phyloP scores from a whole-genome alignment of 53 echinoderm and acorn worm species.

The Echinometra lucunter region DNA sequence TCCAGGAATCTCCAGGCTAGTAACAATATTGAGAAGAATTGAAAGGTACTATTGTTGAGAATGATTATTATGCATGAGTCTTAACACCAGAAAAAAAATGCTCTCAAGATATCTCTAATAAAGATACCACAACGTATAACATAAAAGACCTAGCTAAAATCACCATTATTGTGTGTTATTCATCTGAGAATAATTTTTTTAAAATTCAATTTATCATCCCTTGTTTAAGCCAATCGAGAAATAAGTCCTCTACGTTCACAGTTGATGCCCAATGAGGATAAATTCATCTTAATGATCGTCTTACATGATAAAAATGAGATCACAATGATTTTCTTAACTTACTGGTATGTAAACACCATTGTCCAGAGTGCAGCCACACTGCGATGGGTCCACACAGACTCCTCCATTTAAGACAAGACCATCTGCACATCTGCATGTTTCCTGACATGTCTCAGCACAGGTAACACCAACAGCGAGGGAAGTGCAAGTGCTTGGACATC shows the following conservation, averaged over 20 bases:
- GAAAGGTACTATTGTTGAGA: no score
- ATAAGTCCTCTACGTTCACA: no score
- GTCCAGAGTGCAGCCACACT: constrained; percentile 73
- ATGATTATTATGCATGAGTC: no score
- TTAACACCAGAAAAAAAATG: no score
- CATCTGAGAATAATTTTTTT: no score
- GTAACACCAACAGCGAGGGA: not conserved
- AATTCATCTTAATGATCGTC: no score
- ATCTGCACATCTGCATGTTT: constrained; percentile 83
- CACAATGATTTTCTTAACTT: not conserved
- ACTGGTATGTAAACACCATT: constrained; percentile 19
- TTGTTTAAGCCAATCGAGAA: no score
- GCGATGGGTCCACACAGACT: constrained; percentile 75
- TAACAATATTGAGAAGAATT: not conserved
- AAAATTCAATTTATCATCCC: no score
- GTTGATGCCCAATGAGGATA: no score
- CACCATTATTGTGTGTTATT: no score
- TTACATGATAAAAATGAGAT: no score
- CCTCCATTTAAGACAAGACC: constrained; percentile 81
- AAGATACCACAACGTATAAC: not conserved
- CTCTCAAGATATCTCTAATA: no score
- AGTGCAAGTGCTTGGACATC: constrained; percentile 84
- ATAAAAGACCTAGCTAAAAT: not conserved
- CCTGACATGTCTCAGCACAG: constrained; percentile 58
- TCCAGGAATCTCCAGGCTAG: constrained; percentile 76